Conservation (phyloP, 1,140 invertebrate genomes). For the Drosophila mojavensis region DNA sequence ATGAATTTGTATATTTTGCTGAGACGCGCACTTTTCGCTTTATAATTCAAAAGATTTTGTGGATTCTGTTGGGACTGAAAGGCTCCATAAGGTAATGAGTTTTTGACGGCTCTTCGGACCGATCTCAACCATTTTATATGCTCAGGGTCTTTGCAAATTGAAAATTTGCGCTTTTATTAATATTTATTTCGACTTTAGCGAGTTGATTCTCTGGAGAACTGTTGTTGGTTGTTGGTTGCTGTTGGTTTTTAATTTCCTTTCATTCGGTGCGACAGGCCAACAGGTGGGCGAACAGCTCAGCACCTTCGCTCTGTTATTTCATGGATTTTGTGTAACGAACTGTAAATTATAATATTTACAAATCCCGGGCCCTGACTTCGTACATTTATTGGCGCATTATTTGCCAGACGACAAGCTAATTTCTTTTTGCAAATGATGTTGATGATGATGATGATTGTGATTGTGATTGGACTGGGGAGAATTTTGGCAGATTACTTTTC, state of each 20-base stretch:
- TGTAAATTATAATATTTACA: constrained; percentile 67
- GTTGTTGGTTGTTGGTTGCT: constrained; percentile 32
- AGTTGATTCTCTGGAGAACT: constrained; percentile 28
- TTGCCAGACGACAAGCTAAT: constrained; percentile 69
- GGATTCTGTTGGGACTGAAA: constrained; percentile 49
- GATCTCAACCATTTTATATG: constrained; percentile 41
- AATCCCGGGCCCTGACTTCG: constrained; percentile 15
- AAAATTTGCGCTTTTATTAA: constrained; percentile 70
- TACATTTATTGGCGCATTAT: constrained; percentile 42
- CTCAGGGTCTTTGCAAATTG: constrained; percentile 45
- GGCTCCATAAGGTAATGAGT: neutral
- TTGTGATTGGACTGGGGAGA: constrained; percentile 23
- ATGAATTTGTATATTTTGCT: constrained; percentile 56
- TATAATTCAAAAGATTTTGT: constrained; percentile 69
- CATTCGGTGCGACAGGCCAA: constrained; percentile 11
- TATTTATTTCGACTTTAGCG: constrained; percentile 72
- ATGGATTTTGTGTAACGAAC: constrained; percentile 60
- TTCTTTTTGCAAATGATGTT: constrained; percentile 44
- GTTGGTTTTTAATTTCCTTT: constrained; percentile 78
- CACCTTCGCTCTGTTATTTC: constrained; percentile 59
- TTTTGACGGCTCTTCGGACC: neutral
- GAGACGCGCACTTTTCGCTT: constrained; percentile 61
- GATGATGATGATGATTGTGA: constrained; percentile 50
- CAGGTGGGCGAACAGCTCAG: constrained; percentile 43
- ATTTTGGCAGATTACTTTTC: constrained; percentile 16